A percentile compares a stretch with the other conserved stretches of the same genome.
phyloP scores from a whole-genome alignment of 2,888 invertebrate genomes.

The Amiota mariae region DNA sequence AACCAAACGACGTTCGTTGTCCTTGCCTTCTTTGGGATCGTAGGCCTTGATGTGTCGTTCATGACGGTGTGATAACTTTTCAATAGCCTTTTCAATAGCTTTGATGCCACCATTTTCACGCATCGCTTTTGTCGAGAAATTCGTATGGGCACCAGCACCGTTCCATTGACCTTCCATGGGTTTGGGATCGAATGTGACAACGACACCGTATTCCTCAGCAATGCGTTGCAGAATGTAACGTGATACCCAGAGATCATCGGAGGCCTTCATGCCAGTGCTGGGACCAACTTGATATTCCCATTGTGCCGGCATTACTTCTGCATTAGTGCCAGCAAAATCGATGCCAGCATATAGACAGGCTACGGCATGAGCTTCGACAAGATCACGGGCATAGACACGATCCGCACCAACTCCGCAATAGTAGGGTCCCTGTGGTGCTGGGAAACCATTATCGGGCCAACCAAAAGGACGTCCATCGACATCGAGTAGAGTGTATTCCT shows the following conservation, averaged over 20 bases:
- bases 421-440: conserved; percentile 84
- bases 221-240: conserved; percentile 77
- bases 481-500: conserved; percentile 77
- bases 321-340: conserved; percentile 84
- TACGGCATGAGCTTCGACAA: conserved; percentile 84
- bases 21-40: conserved; percentile 84
- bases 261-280: conserved; percentile 77
- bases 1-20: conserved; percentile 84
- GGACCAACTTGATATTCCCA: conserved; percentile 82
- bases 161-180: conserved; percentile 88
- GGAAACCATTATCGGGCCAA: conserved; percentile 82
- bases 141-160: conserved; percentile 94
- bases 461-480: conserved; percentile 80
- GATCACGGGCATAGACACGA: conserved; percentile 84
- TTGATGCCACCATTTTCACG: conserved; percentile 81
- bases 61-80: conserved; percentile 82
- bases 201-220: conserved; percentile 78
- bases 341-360: conserved; percentile 86
- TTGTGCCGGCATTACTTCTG: conserved; percentile 88
- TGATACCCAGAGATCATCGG: conserved; percentile 79
- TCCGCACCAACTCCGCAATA: conserved; percentile 89
- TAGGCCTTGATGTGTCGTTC: conserved; percentile 84
- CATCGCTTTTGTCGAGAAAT: conserved; percentile 92
- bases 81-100: conserved; percentile 84
- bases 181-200: conserved; percentile 77